These are phyloP conservation scores for Martes martes DNA, from an alignment of 2,113 vertebrate genomes.

Conservation along the genomic window DNA sequence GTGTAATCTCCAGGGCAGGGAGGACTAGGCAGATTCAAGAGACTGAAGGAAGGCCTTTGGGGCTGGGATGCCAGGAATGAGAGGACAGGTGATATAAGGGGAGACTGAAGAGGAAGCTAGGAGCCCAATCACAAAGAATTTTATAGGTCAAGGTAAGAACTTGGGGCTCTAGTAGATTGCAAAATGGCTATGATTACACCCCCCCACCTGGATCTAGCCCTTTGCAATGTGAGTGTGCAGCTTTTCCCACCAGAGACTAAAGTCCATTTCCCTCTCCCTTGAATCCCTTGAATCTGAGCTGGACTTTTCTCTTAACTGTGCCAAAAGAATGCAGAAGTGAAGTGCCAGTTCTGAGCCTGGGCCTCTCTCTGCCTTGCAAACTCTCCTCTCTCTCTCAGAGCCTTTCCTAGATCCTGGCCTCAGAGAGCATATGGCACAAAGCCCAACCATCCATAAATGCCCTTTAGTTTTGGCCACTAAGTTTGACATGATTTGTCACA, in stretches of 20 bases:
- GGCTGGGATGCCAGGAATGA: neutral
- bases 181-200: neutral
- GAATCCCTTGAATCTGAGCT: neutral
- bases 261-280: neutral
- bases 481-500: neutral
- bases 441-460: neutral
- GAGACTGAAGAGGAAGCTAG: neutral
- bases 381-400: neutral
- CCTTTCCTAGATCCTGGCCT: neutral
- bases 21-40: neutral
- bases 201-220: neutral
- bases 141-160: neutral
- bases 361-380: neutral
- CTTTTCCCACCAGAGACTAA: neutral
- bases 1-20: neutral
- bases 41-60: neutral
- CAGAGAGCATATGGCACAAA: neutral
- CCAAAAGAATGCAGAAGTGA: neutral
- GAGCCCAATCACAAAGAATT: neutral
- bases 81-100: neutral
- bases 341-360: neutral
- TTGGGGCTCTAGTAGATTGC: neutral
- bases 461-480: neutral
- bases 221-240: neutral
- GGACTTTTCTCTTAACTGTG: neutral